Percentiles rank a stretch among this genome's conserved stretches.
phyloP scores from a whole-genome alignment of 2,888 invertebrate species.

The Carterocephalus palaemon region DNA sequence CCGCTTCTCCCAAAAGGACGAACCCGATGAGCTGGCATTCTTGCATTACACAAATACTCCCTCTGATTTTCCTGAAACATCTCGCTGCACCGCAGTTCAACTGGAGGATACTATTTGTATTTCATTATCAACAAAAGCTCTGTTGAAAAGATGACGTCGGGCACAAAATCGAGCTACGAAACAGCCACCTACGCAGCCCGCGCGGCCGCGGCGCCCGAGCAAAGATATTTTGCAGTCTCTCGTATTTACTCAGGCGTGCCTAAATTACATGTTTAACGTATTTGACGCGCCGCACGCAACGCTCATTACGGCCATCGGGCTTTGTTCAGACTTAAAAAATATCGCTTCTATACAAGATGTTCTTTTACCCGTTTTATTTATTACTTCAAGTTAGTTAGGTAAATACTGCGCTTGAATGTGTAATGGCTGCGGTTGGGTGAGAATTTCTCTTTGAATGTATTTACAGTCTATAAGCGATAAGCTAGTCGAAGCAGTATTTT shows the following conservation, averaged over 20 bases:
- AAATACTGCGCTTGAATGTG: slow-evolving; percentile 51
- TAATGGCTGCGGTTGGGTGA: slow-evolving; percentile 63
- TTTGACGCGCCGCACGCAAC: slow-evolving; percentile 77
- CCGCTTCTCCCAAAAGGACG: no score
- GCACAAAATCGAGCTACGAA: slow-evolving; percentile 64
- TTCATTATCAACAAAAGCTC: slow-evolving; percentile 75
- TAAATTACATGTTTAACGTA: slow-evolving; percentile 78
- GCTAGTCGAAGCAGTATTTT: slow-evolving; percentile 11
- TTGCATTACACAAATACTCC: slow-evolving; percentile 37
- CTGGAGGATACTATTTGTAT: slow-evolving; percentile 71
- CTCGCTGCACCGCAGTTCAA: slow-evolving; percentile 55
- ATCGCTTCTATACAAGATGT: slow-evolving; percentile 69
- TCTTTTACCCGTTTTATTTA: slow-evolving; percentile 70
- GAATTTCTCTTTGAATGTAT: slow-evolving; percentile 57
- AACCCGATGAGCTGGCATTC: slow-evolving; percentile 33
- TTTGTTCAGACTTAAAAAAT: slow-evolving; percentile 74
- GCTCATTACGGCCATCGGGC: slow-evolving; percentile 73
- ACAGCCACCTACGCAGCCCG: slow-evolving; percentile 65
- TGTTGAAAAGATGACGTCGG: slow-evolving; percentile 71
- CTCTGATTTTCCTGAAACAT: slow-evolving; percentile 54
- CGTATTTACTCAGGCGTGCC: slow-evolving; percentile 77
- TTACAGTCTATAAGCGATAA: slow-evolving; percentile 35
- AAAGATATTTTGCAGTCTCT: slow-evolving; percentile 75
- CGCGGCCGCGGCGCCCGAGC: slow-evolving; percentile 63
- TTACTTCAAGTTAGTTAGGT: slow-evolving; percentile 74